These are phyloP conservation scores for Lipotes vexillifer DNA, from an alignment of 2,113 vertebrate genomes.

Conservation along the genomic window DNA sequence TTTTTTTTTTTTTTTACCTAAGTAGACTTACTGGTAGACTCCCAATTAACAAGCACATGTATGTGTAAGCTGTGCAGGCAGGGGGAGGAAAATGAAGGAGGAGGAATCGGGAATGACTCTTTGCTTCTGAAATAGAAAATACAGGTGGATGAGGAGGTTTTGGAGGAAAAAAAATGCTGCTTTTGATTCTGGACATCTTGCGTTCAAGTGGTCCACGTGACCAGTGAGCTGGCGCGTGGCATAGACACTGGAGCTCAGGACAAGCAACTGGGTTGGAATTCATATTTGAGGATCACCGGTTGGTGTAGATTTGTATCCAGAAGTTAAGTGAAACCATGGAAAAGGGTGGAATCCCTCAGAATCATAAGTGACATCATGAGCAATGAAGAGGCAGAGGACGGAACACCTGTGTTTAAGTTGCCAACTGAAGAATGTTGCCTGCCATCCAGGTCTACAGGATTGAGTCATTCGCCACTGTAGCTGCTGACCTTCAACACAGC, in stretches of 20 bases:
- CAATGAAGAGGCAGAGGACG: too few relatives aligned
- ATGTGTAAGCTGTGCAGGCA: neutral
- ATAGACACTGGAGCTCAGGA: neutral
- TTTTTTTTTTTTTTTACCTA: too few relatives aligned
- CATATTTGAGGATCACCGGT: neutral
- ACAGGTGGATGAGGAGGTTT: too few relatives aligned
- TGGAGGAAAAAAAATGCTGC: fast-evolving
- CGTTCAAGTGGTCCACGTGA: fast-evolving
- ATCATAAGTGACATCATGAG: neutral
- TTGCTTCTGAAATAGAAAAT: neutral
- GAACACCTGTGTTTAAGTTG: neutral
- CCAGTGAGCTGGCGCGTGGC: neutral
- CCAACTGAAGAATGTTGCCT: neutral
- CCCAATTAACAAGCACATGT: neutral
- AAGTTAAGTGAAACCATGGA: fast-evolving
- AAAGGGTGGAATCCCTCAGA: too few relatives aligned
- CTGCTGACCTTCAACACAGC: fast-evolving
- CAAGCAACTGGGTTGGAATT: neutral
- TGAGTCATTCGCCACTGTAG: fast-evolving
- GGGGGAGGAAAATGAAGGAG: neutral
- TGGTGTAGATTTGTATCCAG: too few relatives aligned
- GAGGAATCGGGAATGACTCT: neutral
- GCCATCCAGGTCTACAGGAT: neutral
- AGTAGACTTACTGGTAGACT: neutral
- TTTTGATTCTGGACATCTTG: neutral